Conservation (phyloP, 2,797 vertebrate species). For the Etheostoma nigrum region DNA sequence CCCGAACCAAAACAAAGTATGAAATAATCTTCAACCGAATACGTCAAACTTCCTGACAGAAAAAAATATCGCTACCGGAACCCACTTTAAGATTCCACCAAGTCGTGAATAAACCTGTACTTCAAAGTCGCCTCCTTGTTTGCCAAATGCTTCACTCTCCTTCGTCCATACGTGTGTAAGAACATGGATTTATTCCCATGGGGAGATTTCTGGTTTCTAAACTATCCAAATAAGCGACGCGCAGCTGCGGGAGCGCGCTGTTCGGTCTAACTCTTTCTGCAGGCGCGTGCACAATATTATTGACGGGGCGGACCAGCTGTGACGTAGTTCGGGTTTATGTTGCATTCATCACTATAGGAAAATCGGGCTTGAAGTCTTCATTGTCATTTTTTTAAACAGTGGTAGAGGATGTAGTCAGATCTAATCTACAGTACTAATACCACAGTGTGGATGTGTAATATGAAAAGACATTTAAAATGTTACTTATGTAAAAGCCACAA, state of each 20-base stretch:
- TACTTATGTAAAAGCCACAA: not conserved
- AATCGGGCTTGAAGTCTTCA: not conserved
- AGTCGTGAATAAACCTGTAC: constrained; percentile 31
- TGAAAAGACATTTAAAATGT: too few species aligned
- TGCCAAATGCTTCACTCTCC: not conserved
- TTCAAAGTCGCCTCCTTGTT: constrained; percentile 14
- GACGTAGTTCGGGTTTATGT: constrained; percentile 58
- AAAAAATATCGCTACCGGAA: constrained; percentile 80
- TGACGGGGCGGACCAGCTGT: constrained; percentile 58
- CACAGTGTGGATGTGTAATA: not conserved
- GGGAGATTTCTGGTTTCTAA: constrained; percentile 47
- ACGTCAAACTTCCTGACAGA: constrained; percentile 84
- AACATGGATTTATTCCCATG: constrained; percentile 28
- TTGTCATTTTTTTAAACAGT: not conserved
- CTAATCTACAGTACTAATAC: not conserved
- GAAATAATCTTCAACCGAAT: constrained; percentile 58
- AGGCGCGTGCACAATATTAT: constrained; percentile 62
- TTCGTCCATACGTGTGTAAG: not conserved
- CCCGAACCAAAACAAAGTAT: constrained; percentile 71
- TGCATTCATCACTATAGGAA: not conserved
- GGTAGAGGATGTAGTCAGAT: too few species aligned
- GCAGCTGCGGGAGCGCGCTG: constrained; percentile 77
- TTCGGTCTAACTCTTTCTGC: constrained; percentile 59
- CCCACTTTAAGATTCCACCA: constrained; percentile 59
- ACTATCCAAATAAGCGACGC: constrained; percentile 63